Conservation (phyloP, 2,888 invertebrate genomes). For the Sesia apiformis region DNA sequence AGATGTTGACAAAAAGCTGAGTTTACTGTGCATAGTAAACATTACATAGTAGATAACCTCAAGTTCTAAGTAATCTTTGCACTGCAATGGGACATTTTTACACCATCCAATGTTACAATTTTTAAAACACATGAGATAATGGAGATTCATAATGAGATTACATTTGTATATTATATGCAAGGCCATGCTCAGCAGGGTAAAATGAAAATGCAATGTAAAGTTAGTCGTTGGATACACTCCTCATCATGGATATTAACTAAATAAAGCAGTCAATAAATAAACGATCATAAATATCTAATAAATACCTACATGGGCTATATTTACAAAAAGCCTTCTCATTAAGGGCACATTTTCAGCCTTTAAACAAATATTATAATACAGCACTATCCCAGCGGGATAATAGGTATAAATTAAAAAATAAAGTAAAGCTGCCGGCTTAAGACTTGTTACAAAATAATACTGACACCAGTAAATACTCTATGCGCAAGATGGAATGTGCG, state of each 20-base stretch:
- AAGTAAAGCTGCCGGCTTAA: constrained; percentile 72
- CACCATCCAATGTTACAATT: constrained; percentile 63
- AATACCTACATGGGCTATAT: constrained; percentile 74
- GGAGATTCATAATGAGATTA: constrained; percentile 70
- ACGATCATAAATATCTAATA: constrained; percentile 76
- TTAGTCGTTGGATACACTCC: constrained; percentile 51
- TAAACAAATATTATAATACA: constrained; percentile 73
- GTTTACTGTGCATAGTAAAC: not conserved
- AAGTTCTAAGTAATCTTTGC: constrained; percentile 2
- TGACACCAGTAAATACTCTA: constrained; percentile 70
- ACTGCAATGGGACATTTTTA: constrained; percentile 37
- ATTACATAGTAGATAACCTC: not conserved
- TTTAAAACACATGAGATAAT: constrained; percentile 47
- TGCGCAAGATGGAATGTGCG: constrained; percentile 66
- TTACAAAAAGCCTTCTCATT: constrained; percentile 66
- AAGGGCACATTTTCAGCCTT: constrained; percentile 64
- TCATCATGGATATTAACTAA: constrained; percentile 51
- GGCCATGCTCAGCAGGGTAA: constrained; percentile 69
- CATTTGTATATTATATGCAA: constrained; percentile 36
- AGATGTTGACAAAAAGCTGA: no score
- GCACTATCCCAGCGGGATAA: constrained; percentile 68
- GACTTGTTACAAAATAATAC: constrained; percentile 72
- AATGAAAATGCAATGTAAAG: constrained; percentile 62
- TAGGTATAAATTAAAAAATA: constrained; percentile 70
- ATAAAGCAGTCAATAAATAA: constrained; percentile 76